phyloP scores from a whole-genome alignment of 2,113 vertebrate genomes.

The Perca schrenkii region DNA sequence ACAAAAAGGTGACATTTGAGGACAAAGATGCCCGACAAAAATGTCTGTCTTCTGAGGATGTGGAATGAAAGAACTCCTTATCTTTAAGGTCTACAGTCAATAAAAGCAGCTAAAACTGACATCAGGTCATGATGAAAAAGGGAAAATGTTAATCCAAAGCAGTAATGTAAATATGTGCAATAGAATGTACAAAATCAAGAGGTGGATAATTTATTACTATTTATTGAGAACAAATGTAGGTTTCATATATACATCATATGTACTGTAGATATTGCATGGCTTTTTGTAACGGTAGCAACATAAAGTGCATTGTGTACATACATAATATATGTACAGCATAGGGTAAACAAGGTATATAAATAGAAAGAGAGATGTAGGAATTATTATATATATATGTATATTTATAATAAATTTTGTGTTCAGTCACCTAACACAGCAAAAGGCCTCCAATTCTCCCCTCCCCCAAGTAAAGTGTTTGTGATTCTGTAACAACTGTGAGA shows the following conservation, averaged over 20 bases:
- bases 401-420: slow-evolving; percentile 84
- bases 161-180: slow-evolving; percentile 76
- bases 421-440: slow-evolving; percentile 52
- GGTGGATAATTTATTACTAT: slow-evolving; percentile 84
- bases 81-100: slow-evolving; percentile 28
- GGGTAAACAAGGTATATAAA: slow-evolving; percentile 61
- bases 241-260: slow-evolving; percentile 79
- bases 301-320: slow-evolving; percentile 73
- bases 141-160: slow-evolving; percentile 81
- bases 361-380: slow-evolving; percentile 65
- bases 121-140: slow-evolving; percentile 74
- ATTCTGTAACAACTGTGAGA: slow-evolving; percentile 68
- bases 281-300: slow-evolving; percentile 79
- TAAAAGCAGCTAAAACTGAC: slow-evolving; percentile 66
- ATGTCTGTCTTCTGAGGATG: slow-evolving; percentile 91
- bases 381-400: slow-evolving; percentile 77
- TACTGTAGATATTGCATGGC: slow-evolving; percentile 84
- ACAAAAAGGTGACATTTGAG: slow-evolving; percentile 94
- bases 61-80: slow-evolving; percentile 68
- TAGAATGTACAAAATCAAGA: slow-evolving; percentile 75
- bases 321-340: slow-evolving; percentile 67
- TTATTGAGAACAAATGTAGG: slow-evolving; percentile 84
- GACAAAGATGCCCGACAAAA: slow-evolving; percentile 93
- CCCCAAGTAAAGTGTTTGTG: slow-evolving; percentile 65
- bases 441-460: slow-evolving; percentile 46